phyloP scores from a whole-genome alignment of 2,888 invertebrate species.

The Lasioglossum figueresi region DNA sequence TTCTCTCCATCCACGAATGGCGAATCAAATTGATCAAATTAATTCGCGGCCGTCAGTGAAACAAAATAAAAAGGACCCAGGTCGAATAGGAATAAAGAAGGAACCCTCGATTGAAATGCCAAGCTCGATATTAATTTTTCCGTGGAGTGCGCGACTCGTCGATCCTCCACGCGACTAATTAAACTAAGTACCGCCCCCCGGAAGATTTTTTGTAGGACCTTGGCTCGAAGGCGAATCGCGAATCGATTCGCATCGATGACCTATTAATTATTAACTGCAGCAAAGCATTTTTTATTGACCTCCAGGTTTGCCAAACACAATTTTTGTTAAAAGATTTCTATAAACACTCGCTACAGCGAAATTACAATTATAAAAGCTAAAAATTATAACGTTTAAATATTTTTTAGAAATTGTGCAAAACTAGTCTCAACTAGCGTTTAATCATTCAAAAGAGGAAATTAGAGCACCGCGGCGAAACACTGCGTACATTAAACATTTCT shows the following conservation, averaged over 20 bases:
- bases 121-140: constrained; percentile 26
- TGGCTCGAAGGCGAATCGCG: not conserved
- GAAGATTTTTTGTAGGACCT: constrained; percentile 2
- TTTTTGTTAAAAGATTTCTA: not conserved
- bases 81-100: not conserved
- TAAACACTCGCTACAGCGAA: not conserved
- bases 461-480: not conserved
- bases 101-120: constrained; percentile 14
- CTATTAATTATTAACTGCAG: not conserved
- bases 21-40: constrained; percentile 19
- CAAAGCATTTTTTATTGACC: not conserved
- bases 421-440: not conserved
- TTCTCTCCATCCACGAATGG: not conserved
- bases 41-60: not conserved
- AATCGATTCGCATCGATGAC: not conserved
- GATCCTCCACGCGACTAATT: constrained; percentile 34
- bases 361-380: not conserved
- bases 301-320: not conserved
- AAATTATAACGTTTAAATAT: not conserved
- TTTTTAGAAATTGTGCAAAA: not conserved
- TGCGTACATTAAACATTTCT: not conserved
- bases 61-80: not conserved
- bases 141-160: not conserved
- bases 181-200: constrained; percentile 19
- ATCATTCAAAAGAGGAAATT: not conserved